Conservation (phyloP, 2,113 vertebrate genomes). For the Oreochromis tanganicae region DNA sequence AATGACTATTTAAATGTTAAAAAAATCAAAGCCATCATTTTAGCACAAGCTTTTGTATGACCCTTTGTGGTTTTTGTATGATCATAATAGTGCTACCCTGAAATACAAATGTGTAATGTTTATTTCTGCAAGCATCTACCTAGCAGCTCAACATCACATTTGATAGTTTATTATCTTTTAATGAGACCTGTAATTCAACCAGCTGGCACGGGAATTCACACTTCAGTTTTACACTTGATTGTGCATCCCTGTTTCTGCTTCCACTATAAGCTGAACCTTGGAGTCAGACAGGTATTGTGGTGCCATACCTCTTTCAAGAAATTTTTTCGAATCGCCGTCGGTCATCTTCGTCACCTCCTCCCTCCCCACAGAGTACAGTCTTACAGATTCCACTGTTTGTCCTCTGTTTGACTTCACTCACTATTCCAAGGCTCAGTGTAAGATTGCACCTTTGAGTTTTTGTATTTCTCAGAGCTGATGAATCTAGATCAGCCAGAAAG, state of each 20-base stretch:
- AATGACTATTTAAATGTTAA: neutral
- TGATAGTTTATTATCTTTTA: neutral
- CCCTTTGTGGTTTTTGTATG: neutral
- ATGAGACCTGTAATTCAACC: neutral
- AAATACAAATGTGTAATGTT: neutral
- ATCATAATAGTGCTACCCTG: neutral
- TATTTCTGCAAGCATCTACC: neutral
- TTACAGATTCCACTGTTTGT: neutral
- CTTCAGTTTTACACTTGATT: neutral
- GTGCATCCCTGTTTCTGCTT: neutral
- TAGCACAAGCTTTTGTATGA: neutral
- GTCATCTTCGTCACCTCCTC: neutral
- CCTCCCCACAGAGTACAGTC: neutral
- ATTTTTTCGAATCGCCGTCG: neutral
- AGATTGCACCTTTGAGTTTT: neutral
- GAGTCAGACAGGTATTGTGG: neutral
- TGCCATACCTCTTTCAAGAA: neutral
- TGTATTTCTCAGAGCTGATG: conserved; percentile 4
- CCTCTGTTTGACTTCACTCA: neutral
- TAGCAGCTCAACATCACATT: neutral
- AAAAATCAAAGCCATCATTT: neutral
- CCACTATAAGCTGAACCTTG: neutral
- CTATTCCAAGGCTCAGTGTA: neutral
- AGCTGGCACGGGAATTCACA: neutral
- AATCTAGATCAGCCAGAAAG: conserved; percentile 6